Base-by-base conservation (phyloP, 35 echinoderm and acorn worm genomes). In the Diadema setosum region DNA sequence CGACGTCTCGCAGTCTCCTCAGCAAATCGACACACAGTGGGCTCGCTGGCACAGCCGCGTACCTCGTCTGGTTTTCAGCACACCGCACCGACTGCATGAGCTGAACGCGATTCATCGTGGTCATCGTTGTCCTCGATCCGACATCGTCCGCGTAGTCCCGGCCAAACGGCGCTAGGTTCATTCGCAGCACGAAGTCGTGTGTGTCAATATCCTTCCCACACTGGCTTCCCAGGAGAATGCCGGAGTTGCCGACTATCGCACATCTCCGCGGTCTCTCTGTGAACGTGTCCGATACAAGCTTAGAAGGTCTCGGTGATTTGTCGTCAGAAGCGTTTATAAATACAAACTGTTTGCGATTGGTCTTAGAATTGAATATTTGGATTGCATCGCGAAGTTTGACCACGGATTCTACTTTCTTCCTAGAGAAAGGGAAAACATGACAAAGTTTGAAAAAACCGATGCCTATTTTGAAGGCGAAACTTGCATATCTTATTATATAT, bases 171-270 rank as follows among this genome's bases (percentile, higher is more conserved):
- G 90, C 82, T 4, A 91, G 42, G 39, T 91, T 91, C 29, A 74
- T 74, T n/a, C 90, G 82, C 30, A 91, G 15, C n/a, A 86, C 70
- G 37, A 78, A 86, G 57, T 86, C 83, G 44, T 90, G 58, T 11
- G 40, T 34, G 56, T 90, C 76, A 36, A 90, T 90, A 6, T 63
- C 75, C 23, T 44, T 34, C 2, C 87, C 87, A 20, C 87, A 90
- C 70, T 46, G 57, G 39, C 87, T 90, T 0, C 25, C 39, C 2
- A 64, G 39, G 14, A 90, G 57, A 14, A 90, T 83, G 1, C 87
- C 87, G 17, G 75, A 41, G 80, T 90, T 90, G 16, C 87, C 87
- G 18, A 90, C 81, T 1, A 90, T 25, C 4, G 87, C 87, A 48
- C 87, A 90, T 67, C 73, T 14, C 11, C 73, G 35, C 30, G 73